These are phyloP conservation scores for Phyto melanocephala DNA, from an alignment of 2,888 invertebrate genomes.

Conservation along the genomic window DNA sequence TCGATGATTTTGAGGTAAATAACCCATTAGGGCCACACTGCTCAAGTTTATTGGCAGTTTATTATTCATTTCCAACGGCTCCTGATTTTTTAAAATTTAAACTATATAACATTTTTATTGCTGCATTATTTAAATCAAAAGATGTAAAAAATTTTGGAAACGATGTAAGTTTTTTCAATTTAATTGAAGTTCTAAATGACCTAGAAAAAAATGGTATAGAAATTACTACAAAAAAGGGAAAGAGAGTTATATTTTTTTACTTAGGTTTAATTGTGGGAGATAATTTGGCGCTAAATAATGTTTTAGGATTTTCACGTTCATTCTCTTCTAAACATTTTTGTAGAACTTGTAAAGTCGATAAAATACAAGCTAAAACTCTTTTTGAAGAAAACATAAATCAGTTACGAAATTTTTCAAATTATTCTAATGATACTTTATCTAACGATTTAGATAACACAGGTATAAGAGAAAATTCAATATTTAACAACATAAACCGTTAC, in stretches of 20 bases:
- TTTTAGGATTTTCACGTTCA: constrained; percentile 29
- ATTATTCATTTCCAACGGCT: constrained; percentile 44
- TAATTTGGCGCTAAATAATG: constrained; percentile 19
- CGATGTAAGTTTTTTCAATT: constrained; percentile 16
- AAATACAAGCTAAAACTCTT: not conserved
- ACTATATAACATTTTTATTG: constrained; percentile 27
- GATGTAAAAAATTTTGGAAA: constrained; percentile 32
- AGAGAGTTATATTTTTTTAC: not conserved
- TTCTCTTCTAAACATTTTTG: constrained; percentile 27
- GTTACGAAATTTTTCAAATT: not conserved
- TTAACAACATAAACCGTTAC: not conserved
- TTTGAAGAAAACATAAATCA: not conserved
- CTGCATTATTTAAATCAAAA: constrained; percentile 35
- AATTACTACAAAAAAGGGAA: constrained; percentile 4
- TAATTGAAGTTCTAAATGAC: constrained; percentile 32
- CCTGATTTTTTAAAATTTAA: constrained; percentile 27
- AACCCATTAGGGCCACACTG: constrained; percentile 35
- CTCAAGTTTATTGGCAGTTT: constrained; percentile 24
- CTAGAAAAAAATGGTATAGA: constrained; percentile 21
- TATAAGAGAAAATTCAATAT: constrained; percentile 9
- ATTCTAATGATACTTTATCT: not conserved
- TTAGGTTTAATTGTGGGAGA: constrained; percentile 20
- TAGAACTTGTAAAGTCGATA: constrained; percentile 9
- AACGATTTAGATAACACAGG: not conserved
- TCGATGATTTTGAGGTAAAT: constrained; percentile 37